A percentile compares a stretch with the other conserved stretches of the same genome.
Evolutionary conservation across 2,797 vertebrate species (phyloP).

Genomic region (Varecia variegata): DNA sequence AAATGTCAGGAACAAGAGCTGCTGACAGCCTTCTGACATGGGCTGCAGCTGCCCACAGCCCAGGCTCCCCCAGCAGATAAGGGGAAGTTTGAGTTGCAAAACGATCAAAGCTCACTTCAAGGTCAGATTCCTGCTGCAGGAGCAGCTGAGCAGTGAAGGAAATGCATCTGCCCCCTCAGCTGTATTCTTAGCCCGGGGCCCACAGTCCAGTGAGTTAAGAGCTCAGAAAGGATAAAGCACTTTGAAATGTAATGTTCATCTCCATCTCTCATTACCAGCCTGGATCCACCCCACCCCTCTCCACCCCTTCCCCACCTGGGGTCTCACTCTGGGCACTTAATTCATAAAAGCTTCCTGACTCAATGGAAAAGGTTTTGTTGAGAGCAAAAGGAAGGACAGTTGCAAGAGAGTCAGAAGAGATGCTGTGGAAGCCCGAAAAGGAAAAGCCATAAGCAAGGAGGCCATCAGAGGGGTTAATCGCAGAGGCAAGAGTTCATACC

Average conservation of each 20-base stretch:
- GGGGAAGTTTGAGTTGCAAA: background rate
- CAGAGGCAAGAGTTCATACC: background rate
- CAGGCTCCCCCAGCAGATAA: background rate
- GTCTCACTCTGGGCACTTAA: background rate
- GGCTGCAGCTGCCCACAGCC: background rate
- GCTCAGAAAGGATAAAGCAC: background rate
- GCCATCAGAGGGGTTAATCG: background rate
- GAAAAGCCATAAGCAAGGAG: background rate
- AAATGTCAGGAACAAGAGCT: background rate
- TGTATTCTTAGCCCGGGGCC: constrained; percentile 66
- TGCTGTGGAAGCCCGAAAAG: background rate
- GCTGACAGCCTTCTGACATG: background rate
- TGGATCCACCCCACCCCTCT: background rate
- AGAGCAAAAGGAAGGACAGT: background rate
- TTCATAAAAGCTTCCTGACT: background rate
- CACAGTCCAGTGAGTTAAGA: background rate
- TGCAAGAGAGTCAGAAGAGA: background rate
- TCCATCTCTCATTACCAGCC: background rate
- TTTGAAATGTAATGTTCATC: background rate
- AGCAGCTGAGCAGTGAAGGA: constrained; percentile 55
- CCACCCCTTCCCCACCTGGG: too few relatives aligned
- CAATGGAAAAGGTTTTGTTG: background rate
- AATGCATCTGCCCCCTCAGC: constrained; percentile 64
- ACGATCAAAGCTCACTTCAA: constrained; percentile 30
- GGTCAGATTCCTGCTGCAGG: constrained; percentile 44